phyloP scores from a whole-genome alignment of 2,113 vertebrate genomes.

The Hepsetus odoe region DNA sequence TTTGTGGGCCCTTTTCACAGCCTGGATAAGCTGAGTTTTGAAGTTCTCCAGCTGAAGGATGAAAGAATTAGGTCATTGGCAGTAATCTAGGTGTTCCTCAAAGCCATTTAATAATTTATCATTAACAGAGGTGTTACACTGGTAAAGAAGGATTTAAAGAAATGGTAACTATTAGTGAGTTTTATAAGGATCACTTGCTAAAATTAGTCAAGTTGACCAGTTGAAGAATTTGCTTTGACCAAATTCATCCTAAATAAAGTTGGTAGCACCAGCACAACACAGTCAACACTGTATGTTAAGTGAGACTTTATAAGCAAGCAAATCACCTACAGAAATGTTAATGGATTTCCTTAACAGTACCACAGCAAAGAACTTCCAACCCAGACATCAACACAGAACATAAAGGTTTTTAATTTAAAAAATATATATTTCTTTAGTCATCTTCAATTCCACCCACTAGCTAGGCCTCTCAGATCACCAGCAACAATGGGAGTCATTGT shows the following conservation, averaged over 20 bases:
- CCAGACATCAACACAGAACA: background rate
- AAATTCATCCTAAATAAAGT: background rate
- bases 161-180: too few relatives aligned
- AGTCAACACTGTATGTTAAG: background rate
- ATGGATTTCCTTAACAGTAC: background rate
- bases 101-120: background rate
- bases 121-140: too few relatives aligned
- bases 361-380: too few relatives aligned
- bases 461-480: too few relatives aligned
- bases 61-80: background rate
- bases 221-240: background rate
- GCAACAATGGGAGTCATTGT: background rate
- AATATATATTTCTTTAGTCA: too few relatives aligned
- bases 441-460: too few relatives aligned
- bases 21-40: constrained; percentile 87
- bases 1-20: constrained; percentile 92
- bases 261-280: background rate
- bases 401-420: too few relatives aligned
- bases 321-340: background rate
- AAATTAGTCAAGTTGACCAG: too few relatives aligned
- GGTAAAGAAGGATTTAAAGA: too few relatives aligned
- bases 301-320: too few relatives aligned
- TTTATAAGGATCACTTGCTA: too few relatives aligned
- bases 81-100: background rate
- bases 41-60: constrained; percentile 88